Evolutionary conservation across 2,113 vertebrate species (phyloP), one percentile per base, ranked within the genome.

Genomic region (Benitochromis conjunctus): DNA sequence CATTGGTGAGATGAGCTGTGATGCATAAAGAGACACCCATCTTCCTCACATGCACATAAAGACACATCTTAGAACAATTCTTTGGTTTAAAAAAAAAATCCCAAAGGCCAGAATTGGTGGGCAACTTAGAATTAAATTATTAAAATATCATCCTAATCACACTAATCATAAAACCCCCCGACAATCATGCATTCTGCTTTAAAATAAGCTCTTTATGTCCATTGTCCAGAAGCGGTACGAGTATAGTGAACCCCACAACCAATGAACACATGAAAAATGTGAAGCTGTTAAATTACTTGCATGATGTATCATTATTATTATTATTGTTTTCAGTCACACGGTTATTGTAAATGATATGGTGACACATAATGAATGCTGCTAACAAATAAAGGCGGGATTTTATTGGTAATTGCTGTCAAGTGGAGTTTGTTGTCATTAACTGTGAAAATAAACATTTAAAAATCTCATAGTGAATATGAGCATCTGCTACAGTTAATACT

Each of bases 401-500:
- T 55, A 31, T 18, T 85, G 56, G 26, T 2, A n/a, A 71, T 60
- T 77, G 77, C 60, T 81, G 69, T 85, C 69, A 24, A 54, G 69
- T 74, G 83, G 77, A 71, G 29, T 84, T 74, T 64, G 71, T 83
- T 48, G 79, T 79, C 54, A 85, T 88, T 89, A 85, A 79, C 78
- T 85, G 51, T 84, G 55, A 64, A 89, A 89, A 90, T 74, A 69
- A 90, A 87, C 82, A 34, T 55, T 55, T 19, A n/a, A 76, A 82
- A 90, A 54, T 48, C 34, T 88, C 36, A 80, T 34, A 85, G 56
- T 26, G 54, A 83, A 86, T 86, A 18, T 64, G 79, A 89, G 36
- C 60, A 64, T 71, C 60, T 76, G 80, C 53, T 89, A 85, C 7
- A 66, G 88, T 87, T 89, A 41, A 83, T 69, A 84, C 84, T 58